Percentiles rank a stretch among this genome's conserved stretches.
Conservation (phyloP, 1,140 invertebrate genomes). For the Parapsyche elsis region DNA sequence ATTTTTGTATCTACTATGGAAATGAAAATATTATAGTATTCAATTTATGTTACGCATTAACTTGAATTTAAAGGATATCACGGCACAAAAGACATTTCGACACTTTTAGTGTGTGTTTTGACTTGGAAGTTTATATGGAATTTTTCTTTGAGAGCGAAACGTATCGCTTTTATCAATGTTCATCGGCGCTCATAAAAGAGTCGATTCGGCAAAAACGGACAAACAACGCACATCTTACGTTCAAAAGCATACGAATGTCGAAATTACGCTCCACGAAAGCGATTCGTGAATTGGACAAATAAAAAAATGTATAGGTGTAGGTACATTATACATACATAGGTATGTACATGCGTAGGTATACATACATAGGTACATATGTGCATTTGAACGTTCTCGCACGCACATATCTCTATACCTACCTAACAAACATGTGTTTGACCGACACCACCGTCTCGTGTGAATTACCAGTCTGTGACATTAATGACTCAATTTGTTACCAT, state of each 20-base stretch:
- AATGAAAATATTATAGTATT: too few relatives aligned
- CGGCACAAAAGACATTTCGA: too few relatives aligned
- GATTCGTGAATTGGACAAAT: not conserved
- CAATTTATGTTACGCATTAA: too few relatives aligned
- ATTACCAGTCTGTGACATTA: slow-evolving; percentile 52
- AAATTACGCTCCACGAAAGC: not conserved
- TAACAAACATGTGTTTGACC: slow-evolving; percentile 44
- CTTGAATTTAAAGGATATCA: too few relatives aligned
- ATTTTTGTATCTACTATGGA: too few relatives aligned
- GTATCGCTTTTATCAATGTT: slow-evolving; percentile 7
- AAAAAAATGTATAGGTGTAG: not conserved
- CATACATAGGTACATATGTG: too few relatives aligned
- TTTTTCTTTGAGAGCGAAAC: not conserved
- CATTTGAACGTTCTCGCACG: not conserved
- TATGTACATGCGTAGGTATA: too few relatives aligned
- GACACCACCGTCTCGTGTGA: slow-evolving; percentile 49
- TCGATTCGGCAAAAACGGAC: slow-evolving; percentile 2
- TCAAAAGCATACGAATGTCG: slow-evolving; percentile 13
- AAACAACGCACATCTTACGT: not conserved
- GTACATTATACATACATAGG: not conserved
- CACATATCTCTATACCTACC: slow-evolving; percentile 32
- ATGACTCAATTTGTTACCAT: slow-evolving; percentile 56
- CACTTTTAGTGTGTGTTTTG: too few relatives aligned
- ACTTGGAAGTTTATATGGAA: too few relatives aligned
- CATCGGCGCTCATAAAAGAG: slow-evolving; percentile 12